Evolutionary conservation across 1,140 invertebrate species (phyloP).

Genomic region (Calosoma granatense): DNA sequence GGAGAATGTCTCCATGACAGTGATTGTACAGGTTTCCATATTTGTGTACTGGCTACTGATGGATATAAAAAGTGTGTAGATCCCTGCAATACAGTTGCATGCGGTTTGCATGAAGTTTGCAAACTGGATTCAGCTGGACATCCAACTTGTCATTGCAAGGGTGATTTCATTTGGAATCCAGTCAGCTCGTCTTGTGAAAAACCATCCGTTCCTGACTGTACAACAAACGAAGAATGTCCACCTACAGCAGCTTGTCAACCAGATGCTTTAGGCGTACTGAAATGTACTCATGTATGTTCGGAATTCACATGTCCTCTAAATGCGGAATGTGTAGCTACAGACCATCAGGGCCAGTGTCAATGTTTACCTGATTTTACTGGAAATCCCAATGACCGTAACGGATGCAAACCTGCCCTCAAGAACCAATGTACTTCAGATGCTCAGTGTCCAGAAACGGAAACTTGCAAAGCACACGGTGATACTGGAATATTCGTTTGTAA

Average conservation of each 20-base stretch:
- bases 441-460: slow-evolving; percentile 70
- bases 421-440: slow-evolving; percentile 68
- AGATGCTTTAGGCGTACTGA: slow-evolving; percentile 74
- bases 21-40: slow-evolving; percentile 58
- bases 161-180: slow-evolving; percentile 72
- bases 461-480: slow-evolving; percentile 44
- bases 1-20: slow-evolving; percentile 54
- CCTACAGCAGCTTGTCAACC: slow-evolving; percentile 57
- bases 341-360: slow-evolving; percentile 67
- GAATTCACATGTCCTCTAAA: slow-evolving; percentile 74
- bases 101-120: slow-evolving; percentile 72
- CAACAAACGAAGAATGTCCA: slow-evolving; percentile 59
- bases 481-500: slow-evolving; percentile 46
- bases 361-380: slow-evolving; percentile 71
- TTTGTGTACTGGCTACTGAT: slow-evolving; percentile 44
- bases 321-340: slow-evolving; percentile 62
- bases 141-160: slow-evolving; percentile 65
- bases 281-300: slow-evolving; percentile 66
- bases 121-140: slow-evolving; percentile 49
- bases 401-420: slow-evolving; percentile 58
- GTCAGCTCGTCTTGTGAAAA: slow-evolving; percentile 69
- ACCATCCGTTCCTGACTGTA: slow-evolving; percentile 72
- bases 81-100: slow-evolving; percentile 67
- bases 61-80: slow-evolving; percentile 59
- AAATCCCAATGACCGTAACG: slow-evolving; percentile 79